phyloP scores from a whole-genome alignment of 2,797 vertebrate genomes.

The Channa striata region DNA sequence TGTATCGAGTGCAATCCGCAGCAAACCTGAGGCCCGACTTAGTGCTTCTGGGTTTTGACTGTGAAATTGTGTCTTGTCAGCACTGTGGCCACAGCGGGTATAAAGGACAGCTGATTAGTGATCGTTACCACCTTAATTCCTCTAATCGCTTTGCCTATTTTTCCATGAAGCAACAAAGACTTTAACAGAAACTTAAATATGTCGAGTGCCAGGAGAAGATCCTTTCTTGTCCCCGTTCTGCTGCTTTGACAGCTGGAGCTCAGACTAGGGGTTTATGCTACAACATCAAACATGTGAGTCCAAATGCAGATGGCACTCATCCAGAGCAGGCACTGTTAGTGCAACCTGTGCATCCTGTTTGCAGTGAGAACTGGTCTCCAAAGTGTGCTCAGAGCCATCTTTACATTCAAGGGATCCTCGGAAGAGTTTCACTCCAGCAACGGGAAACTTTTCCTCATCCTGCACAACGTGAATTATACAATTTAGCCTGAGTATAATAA shows the following conservation, averaged over 20 bases:
- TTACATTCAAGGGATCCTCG: background rate
- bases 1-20: slow-evolving; percentile 53
- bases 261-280: background rate
- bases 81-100: slow-evolving; percentile 19
- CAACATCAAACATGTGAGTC: no score
- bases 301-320: background rate
- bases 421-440: background rate
- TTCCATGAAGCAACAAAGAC: slow-evolving; percentile 13
- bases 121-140: slow-evolving; percentile 20
- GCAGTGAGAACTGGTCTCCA: no score
- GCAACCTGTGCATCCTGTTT: background rate
- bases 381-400: no score
- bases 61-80: background rate
- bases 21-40: slow-evolving; percentile 30
- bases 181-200: background rate
- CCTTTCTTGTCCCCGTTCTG: slow-evolving; percentile 59
- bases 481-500: background rate
- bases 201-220: slow-evolving; percentile 32
- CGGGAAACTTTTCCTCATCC: background rate
- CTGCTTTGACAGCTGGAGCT: background rate
- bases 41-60: slow-evolving; percentile 17
- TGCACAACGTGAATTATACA: background rate
- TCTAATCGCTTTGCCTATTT: slow-evolving; percentile 11
- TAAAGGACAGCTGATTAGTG: slow-evolving; percentile 57
- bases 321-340: background rate